These are phyloP conservation scores for Diachrysia chrysitis DNA, from an alignment of 2,888 invertebrate species.

Conservation along the genomic window DNA sequence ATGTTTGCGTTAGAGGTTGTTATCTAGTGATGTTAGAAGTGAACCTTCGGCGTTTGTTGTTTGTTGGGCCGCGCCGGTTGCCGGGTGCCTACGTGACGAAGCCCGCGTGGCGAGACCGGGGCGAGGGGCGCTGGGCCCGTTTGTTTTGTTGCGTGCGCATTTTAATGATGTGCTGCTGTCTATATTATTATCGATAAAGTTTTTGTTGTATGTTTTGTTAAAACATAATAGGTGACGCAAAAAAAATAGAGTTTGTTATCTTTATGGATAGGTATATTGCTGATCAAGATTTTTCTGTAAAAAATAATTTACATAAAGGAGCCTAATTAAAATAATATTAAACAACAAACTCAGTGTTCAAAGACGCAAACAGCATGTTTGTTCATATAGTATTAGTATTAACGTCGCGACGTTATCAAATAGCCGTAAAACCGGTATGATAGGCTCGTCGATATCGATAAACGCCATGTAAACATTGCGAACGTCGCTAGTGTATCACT, in stretches of 20 bases:
- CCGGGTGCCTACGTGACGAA: conserved; percentile 86
- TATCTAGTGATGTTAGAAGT: conserved; percentile 50
- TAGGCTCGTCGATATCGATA: conserved; percentile 77
- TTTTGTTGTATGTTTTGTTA: conserved; percentile 18
- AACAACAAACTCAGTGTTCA: not conserved
- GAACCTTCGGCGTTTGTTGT: conserved; percentile 47
- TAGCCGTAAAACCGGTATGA: conserved; percentile 32
- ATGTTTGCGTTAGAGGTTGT: conserved; percentile 15
- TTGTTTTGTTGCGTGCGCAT: conserved; percentile 82
- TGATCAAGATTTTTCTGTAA: too few species aligned
- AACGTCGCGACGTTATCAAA: conserved; percentile 21
- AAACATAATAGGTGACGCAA: not conserved
- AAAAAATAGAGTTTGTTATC: not conserved
- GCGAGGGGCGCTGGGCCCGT: conserved; percentile 73
- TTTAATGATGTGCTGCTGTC: conserved; percentile 57
- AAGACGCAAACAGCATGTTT: not conserved
- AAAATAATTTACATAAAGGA: too few species aligned
- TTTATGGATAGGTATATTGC: too few species aligned
- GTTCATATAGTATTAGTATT: conserved; percentile 1
- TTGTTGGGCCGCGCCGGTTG: conserved; percentile 49
- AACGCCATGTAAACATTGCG: conserved; percentile 82
- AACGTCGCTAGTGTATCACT: conserved; percentile 72
- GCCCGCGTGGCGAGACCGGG: conserved; percentile 80
- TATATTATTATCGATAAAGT: conserved; percentile 56
- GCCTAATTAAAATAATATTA: not conserved